Base-by-base conservation (phyloP, 2,888 invertebrate species). In the Drosophila borealis region DNA sequence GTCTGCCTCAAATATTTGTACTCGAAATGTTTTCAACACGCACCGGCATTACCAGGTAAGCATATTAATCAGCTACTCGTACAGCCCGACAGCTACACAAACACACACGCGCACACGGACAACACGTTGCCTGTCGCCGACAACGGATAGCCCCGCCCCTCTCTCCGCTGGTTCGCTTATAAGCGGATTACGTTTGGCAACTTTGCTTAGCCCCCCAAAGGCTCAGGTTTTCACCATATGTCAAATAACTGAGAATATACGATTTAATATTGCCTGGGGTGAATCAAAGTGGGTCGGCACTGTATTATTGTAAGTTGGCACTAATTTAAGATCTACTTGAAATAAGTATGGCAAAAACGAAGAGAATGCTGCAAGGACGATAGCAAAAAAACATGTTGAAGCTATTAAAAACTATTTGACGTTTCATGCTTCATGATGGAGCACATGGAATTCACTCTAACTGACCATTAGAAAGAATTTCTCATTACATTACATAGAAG, bases 1-100 rank as follows among this genome's bases (percentile, higher is more conserved):
- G 97, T 76, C 94, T 97, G 88, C 96, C 97, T 67, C 97, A 97
- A 93, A 94, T 94, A 91, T 97, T 97, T 93, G 94, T 96, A 57
- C 94, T 97, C 77, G 97, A 97, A 93, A 94, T 97, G 80, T 96
- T 94, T 92, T 92, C 93, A 76, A 82, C 90, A 78, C 92, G 92
- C 89, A 92, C 92, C 72, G 92, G 92, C 74, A 77, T 89, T 72
- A 91, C 91, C 80, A 92, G 92, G 92, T 92, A 89, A 91, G 90
- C 89, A 89, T 88, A 88, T 83, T 77, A 88, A 90, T 81, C 85
- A 87, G 80, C 78, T 78, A 66, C 64, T 68, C 48, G 61, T 56
- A 71, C 66, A 56, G 34, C 44, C 17, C 49, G 17, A 60, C 68
- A 69, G 71, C 66, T 66, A 50, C 50, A 19, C 14, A 29, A 25